These are phyloP conservation scores for Rotaria sp. DNA, from an alignment of 2,888 invertebrate genomes.

Conservation along the genomic window DNA sequence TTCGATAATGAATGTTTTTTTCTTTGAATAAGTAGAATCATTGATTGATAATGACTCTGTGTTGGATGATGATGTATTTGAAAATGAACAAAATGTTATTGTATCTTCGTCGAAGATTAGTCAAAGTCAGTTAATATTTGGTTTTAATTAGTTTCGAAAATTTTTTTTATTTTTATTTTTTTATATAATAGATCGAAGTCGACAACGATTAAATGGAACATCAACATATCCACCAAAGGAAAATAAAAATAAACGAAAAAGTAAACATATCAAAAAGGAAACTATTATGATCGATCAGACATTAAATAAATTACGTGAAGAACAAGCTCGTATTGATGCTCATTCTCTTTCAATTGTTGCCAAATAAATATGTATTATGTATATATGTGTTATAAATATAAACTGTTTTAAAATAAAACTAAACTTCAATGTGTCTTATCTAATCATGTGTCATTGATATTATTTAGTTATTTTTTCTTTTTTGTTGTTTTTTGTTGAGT, in stretches of 20 bases:
- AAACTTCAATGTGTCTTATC: not conserved
- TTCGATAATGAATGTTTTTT: too few species aligned
- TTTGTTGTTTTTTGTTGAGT: not conserved
- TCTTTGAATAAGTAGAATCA: not conserved
- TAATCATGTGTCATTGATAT: not conserved
- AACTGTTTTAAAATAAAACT: not conserved
- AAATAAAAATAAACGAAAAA: not conserved
- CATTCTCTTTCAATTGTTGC: not conserved
- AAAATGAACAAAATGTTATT: not conserved
- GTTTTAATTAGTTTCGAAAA: not conserved
- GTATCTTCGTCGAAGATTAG: not conserved
- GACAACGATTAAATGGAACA: not conserved
- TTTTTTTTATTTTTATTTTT: too few species aligned
- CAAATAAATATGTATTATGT: not conserved
- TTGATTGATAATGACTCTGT: not conserved
- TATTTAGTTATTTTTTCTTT: too few species aligned
- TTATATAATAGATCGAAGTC: not conserved
- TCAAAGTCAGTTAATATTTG: not conserved
- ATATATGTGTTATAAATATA: too few species aligned
- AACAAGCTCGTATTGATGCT: constrained; percentile 2
- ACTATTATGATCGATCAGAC: not conserved
- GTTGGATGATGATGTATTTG: not conserved
- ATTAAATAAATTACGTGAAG: not conserved
- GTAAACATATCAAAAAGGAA: not conserved
- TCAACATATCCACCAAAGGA: not conserved